Conservation (phyloP, 2,888 invertebrate species). For the Uloborus plumipes region DNA sequence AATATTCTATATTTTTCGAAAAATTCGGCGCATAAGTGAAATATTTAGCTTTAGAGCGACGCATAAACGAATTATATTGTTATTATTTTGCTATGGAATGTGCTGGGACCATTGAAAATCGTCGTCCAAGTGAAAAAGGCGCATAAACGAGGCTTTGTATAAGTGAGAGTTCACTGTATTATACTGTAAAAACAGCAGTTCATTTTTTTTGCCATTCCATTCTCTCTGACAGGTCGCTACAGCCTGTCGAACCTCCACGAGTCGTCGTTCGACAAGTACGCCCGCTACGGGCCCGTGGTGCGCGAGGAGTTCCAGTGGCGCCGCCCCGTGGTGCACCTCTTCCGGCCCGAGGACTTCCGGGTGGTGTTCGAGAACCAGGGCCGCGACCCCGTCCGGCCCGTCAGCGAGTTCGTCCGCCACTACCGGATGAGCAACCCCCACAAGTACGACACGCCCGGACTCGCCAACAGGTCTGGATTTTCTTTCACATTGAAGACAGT, state of each 20-base stretch:
- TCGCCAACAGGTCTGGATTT: slow-evolving; percentile 43
- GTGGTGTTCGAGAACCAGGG: slow-evolving; percentile 67
- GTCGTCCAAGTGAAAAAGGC: no score
- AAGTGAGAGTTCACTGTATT: no score
- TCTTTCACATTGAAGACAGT: no score
- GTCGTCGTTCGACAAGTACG: slow-evolving; percentile 67
- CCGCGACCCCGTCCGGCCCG: slow-evolving; percentile 67
- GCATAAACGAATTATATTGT: no score
- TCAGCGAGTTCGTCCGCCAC: slow-evolving; percentile 67
- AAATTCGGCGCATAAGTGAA: no score
- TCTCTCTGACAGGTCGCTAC: slow-evolving; percentile 63
- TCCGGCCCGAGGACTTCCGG: slow-evolving; percentile 67
- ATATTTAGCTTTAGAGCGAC: no score
- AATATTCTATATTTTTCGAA: no score
- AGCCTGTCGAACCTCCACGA: slow-evolving; percentile 66
- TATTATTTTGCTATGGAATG: no score
- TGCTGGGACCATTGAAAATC: no score
- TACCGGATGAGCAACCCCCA: slow-evolving; percentile 66
- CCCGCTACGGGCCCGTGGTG: slow-evolving; percentile 67
- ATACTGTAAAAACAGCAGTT: no score
- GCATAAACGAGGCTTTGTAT: no score
- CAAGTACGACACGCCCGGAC: slow-evolving; percentile 65
- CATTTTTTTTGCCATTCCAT: no score
- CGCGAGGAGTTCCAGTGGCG: slow-evolving; percentile 68
- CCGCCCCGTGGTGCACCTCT: slow-evolving; percentile 67